phyloP scores from a whole-genome alignment of 2,113 vertebrate species.

The Heloderma charlesbogerti region DNA sequence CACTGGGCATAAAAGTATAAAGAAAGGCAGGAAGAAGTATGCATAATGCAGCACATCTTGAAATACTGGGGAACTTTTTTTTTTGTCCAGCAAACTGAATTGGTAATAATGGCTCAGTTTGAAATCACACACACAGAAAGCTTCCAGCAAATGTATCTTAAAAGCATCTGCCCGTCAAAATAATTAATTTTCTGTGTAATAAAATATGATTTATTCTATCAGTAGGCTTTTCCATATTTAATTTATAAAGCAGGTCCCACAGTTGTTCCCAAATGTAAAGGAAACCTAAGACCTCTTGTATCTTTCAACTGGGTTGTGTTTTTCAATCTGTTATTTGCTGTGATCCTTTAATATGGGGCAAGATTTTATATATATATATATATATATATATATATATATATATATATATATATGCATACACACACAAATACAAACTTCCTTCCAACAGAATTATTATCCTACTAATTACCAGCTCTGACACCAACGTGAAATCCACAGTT shows the following conservation, averaged over 20 bases:
- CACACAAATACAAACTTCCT: neutral
- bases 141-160: slow-evolving; percentile 78
- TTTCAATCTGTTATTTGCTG: neutral
- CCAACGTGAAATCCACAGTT: neutral
- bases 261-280: slow-evolving; percentile 74
- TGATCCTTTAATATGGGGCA: neutral
- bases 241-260: slow-evolving; percentile 82
- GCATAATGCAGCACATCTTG: slow-evolving; percentile 63
- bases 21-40: slow-evolving; percentile 60
- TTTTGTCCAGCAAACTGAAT: slow-evolving; percentile 76
- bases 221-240: slow-evolving; percentile 80
- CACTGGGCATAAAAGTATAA: slow-evolving; percentile 42
- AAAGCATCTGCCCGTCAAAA: slow-evolving; percentile 81
- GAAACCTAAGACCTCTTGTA: slow-evolving; percentile 53
- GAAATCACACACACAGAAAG: slow-evolving; percentile 62
- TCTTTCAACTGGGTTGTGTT: neutral
- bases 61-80: slow-evolving; percentile 62
- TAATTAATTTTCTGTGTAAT: slow-evolving; percentile 84
- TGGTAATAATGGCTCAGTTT: slow-evolving; percentile 77
- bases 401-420: neutral
- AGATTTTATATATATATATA: neutral
- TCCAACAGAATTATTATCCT: neutral
- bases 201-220: slow-evolving; percentile 79
- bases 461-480: neutral
- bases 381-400: neutral